Evolutionary conservation across 2,113 vertebrate species (phyloP).

Genomic region (Hippocampus mohnikei): DNA sequence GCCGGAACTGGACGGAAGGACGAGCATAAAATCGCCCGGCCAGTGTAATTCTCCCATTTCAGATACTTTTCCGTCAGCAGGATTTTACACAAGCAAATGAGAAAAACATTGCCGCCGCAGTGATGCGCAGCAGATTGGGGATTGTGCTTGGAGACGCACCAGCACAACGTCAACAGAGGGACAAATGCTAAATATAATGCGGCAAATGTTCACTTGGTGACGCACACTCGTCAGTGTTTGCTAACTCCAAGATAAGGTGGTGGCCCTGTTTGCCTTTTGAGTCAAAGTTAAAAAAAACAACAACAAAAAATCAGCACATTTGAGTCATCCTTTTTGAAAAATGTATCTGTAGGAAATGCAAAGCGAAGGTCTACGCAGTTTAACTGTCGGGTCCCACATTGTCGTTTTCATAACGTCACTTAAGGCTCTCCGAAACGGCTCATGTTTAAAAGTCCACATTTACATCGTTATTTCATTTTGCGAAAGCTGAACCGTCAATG

Average conservation of each 20-base stretch:
- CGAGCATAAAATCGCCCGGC: background rate
- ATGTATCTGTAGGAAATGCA: too few relatives aligned
- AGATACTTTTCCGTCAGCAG: background rate
- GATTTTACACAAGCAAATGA: background rate
- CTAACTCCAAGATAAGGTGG: background rate
- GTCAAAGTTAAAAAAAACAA: too few relatives aligned
- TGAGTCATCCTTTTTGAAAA: too few relatives aligned
- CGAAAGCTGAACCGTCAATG: too few relatives aligned
- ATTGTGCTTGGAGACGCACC: background rate
- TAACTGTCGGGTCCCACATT: too few relatives aligned
- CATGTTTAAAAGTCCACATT: too few relatives aligned
- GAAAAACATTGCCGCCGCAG: background rate
- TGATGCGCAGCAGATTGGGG: background rate
- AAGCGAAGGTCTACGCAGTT: too few relatives aligned
- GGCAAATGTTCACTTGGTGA: conserved; percentile 1
- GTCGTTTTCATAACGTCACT: too few relatives aligned
- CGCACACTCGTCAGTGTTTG: background rate
- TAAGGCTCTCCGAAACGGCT: too few relatives aligned
- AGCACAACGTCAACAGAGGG: background rate
- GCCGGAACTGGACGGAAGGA: background rate
- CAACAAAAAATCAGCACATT: too few relatives aligned
- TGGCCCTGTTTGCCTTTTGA: background rate
- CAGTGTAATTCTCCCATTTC: background rate
- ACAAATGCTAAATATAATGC: background rate
- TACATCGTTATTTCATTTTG: too few relatives aligned